These are phyloP conservation scores for Mesorhabditis belari DNA, from an alignment of 2,888 invertebrate species.

Conservation along the genomic window DNA sequence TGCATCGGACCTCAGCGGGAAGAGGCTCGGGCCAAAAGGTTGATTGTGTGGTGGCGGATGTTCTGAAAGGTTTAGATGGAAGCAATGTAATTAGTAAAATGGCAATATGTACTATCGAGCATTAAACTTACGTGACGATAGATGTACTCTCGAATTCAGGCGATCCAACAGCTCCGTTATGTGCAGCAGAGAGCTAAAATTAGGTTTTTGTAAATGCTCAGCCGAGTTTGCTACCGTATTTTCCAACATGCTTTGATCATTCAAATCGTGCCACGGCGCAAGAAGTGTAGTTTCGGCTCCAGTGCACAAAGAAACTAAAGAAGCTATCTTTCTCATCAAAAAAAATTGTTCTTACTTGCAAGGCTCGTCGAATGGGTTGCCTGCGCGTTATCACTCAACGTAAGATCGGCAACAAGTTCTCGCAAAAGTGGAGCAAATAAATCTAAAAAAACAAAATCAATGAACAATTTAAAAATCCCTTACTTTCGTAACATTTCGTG, in stretches of 20 bases:
- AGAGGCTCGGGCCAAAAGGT: constrained; percentile 58
- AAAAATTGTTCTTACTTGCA: constrained; percentile 61
- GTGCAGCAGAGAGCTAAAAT: neutral
- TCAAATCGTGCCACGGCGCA: constrained; percentile 21
- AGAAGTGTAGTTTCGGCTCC: constrained; percentile 27
- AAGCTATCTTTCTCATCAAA: neutral
- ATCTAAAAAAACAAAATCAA: constrained; percentile 39
- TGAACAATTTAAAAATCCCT: neutral
- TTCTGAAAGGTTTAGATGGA: too few species aligned
- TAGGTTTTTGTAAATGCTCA: neutral
- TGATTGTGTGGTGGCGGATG: too few species aligned
- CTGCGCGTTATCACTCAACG: constrained; percentile 83
- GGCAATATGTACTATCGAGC: neutral
- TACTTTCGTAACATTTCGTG: constrained; percentile 25
- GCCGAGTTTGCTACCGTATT: constrained; percentile 9
- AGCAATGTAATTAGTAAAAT: too few species aligned
- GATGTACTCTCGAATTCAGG: neutral
- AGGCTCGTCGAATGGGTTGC: constrained; percentile 77
- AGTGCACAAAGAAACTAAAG: constrained; percentile 64
- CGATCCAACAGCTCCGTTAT: neutral
- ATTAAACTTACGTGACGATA: neutral
- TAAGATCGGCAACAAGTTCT: constrained; percentile 86
- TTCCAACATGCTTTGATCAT: constrained; percentile 29
- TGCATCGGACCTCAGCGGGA: constrained; percentile 88
- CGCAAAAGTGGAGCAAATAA: constrained; percentile 76